Base-by-base conservation (phyloP, 1,140 invertebrate species). In the Drosophila takahashii region DNA sequence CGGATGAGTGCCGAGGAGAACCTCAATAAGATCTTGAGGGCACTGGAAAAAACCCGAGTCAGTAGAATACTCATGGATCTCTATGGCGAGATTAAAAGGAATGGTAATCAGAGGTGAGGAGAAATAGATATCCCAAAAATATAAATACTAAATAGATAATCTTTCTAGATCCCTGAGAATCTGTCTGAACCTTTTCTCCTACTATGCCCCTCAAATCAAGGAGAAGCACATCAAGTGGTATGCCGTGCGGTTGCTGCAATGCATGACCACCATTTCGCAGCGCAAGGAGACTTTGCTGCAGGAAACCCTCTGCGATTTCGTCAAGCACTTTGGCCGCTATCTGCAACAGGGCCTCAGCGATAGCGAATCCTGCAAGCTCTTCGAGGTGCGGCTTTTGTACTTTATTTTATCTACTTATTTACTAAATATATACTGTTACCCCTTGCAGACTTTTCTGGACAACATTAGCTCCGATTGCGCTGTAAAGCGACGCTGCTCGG, bases 71-170 rank as follows among this genome's bases (percentile, higher is more conserved):
- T 96, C 78, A 94, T 96, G 76, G 96, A 96, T 90, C 92, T 97
- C n/a, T 96, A 96, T 85, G 95, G 96, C 77, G 96, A 96, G 92
- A 96, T 97, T 32, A 96, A 96, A 86, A 95, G 95, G 79, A 96
- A 96, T 92, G 95, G 95, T 4, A 92, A 92, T 53, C 84, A 92
- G 48, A 67, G 89, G 91, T 92, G 58, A 39, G 59, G 8, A 5
- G 1, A 44, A 44, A 18, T 9, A 42, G 5, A 13, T 1, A 16
- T 5, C 0, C 4, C 3, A 9, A n/a, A 27, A 10, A 7, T 1
- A 29, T 0, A 3, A 2, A 4, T 18, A 2, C 7, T 27, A 9
- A 26, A 22, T 8, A 13, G 0, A 3, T 16, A 6, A 3, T 22
- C 6, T 1, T 18, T n/a, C 42, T 0, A 93, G 95, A 59, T 95